Percentiles rank a stretch among this genome's conserved stretches.
Conservation (phyloP, 35 echinoderm and acorn worm genomes). For the Lytechinus variegatus region DNA sequence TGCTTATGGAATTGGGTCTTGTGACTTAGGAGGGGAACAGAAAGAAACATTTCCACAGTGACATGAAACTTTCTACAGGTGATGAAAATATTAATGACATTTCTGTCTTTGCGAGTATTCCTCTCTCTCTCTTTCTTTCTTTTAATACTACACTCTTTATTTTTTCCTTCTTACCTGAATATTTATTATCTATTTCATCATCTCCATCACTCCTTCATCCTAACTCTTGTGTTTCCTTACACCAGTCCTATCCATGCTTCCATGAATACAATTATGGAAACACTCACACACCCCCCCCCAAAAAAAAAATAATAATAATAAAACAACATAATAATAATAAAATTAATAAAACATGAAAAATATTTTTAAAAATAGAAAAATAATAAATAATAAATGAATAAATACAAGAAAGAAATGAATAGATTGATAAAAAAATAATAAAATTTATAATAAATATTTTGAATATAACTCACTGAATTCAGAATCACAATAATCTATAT, state of each 20-base stretch:
- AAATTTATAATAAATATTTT: not conserved
- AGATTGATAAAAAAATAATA: no score
- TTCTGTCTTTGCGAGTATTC: not conserved
- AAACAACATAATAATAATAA: not conserved
- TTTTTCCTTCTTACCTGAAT: not conserved
- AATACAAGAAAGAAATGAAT: no score
- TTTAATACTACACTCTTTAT: not conserved
- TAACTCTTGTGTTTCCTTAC: not conserved
- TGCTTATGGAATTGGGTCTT: not conserved
- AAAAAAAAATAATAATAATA: not conserved
- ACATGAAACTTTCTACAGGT: not conserved
- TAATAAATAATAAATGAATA: no score
- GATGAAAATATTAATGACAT: not conserved
- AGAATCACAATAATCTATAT: no score
- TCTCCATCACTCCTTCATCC: not conserved
- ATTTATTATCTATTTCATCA: not conserved
- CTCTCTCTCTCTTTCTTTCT: not conserved
- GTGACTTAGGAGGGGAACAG: not conserved
- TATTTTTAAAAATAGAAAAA: no score
- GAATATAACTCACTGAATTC: no score
- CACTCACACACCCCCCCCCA: not conserved
- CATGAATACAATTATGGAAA: no score
- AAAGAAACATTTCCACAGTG: not conserved
- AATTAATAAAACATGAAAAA: no score
- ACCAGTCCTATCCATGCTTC: not conserved